Conservation (phyloP, 2,797 vertebrate species). For the Discoglossus pictus region DNA sequence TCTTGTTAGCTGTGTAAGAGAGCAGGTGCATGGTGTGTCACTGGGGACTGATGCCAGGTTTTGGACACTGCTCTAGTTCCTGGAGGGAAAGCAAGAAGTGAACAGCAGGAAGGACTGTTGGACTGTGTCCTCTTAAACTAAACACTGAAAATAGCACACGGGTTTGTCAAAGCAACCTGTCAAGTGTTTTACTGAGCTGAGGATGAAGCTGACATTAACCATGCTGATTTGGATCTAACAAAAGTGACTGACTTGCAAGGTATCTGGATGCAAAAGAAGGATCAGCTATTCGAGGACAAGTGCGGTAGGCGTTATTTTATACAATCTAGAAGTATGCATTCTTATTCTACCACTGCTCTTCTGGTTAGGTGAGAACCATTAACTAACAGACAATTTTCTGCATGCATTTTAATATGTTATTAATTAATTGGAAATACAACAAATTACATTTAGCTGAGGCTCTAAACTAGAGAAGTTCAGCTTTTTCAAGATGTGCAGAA, state of each 20-base stretch:
- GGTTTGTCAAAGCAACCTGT: slow-evolving; percentile 18
- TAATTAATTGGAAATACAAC: no score
- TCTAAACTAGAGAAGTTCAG: no score
- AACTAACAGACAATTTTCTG: neutral
- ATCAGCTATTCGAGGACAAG: neutral
- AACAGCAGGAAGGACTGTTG: slow-evolving; percentile 27
- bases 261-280: neutral
- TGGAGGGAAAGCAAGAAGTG: slow-evolving; percentile 7
- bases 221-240: slow-evolving; percentile 12
- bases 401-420: no score
- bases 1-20: neutral
- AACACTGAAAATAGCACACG: slow-evolving; percentile 17
- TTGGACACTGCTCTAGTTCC: slow-evolving; percentile 4
- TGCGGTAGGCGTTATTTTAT: neutral
- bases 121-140: slow-evolving; percentile 19
- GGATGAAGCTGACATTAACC: slow-evolving; percentile 21
- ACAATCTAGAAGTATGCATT: no score
- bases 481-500: no score
- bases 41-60: slow-evolving; percentile 7
- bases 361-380: neutral
- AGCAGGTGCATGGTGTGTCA: slow-evolving; percentile 16
- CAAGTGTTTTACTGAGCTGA: slow-evolving; percentile 7
- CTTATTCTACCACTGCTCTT: no score
- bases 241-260: slow-evolving; percentile 5
- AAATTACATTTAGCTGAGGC: no score